Conservation (phyloP, 2,888 invertebrate species). For the Arctia plantaginis region DNA sequence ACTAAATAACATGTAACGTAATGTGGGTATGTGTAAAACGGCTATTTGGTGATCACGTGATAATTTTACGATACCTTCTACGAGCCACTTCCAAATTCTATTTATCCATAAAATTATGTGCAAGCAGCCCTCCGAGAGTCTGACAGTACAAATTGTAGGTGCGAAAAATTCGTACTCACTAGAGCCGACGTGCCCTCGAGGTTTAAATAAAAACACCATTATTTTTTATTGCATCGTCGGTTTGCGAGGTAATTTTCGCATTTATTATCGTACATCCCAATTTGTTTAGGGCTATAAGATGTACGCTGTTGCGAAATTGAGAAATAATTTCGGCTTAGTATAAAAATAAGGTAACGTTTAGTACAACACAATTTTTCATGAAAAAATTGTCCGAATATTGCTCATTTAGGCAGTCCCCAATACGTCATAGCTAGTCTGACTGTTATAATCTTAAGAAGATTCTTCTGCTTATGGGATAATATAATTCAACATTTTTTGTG, state of each 20-base stretch:
- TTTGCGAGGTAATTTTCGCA: slow-evolving; percentile 45
- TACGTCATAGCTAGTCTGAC: neutral
- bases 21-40: neutral
- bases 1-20: no score
- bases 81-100: slow-evolving; percentile 40
- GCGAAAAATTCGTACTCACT: slow-evolving; percentile 58
- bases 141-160: slow-evolving; percentile 59
- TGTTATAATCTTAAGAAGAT: neutral
- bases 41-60: neutral
- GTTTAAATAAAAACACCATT: slow-evolving; percentile 59
- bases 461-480: neutral
- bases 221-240: slow-evolving; percentile 49
- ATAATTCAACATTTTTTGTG: neutral
- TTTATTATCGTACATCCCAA: slow-evolving; percentile 35
- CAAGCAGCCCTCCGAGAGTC: slow-evolving; percentile 54
- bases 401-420: neutral
- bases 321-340: neutral
- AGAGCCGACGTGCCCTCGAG: slow-evolving; percentile 28
- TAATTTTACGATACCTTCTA: neutral
- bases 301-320: neutral
- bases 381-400: neutral
- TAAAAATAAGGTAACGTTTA: neutral
- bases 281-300: slow-evolving; percentile 45
- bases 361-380: neutral
- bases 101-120: slow-evolving; percentile 53